Evolutionary conservation across 2,797 vertebrate species (phyloP).

Genomic region (Poecilia picta): DNA sequence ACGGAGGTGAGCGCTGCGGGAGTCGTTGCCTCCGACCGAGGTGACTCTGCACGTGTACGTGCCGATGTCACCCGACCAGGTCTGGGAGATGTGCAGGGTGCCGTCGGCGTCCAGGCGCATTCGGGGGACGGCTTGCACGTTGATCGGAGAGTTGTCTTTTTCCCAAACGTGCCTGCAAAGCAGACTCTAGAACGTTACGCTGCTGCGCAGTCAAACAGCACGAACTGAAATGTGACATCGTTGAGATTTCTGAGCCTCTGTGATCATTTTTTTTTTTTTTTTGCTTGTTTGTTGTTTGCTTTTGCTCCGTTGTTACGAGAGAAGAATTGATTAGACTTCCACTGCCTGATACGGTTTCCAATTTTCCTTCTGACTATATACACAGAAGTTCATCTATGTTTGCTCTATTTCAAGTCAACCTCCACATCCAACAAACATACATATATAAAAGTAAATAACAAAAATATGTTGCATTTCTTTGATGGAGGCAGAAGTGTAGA

Average conservation of each 20-base stretch:
- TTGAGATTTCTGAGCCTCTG: not conserved
- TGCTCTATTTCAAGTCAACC: not conserved
- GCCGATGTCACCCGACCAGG: constrained; percentile 97
- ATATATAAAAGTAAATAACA: not conserved
- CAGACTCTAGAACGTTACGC: not conserved
- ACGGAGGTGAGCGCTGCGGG: constrained; percentile 89
- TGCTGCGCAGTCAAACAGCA: not conserved
- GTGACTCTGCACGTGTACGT: constrained; percentile 94
- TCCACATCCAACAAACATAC: not conserved
- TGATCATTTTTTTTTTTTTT: not conserved
- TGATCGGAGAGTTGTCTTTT: constrained; percentile 85
- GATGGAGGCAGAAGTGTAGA: not conserved
- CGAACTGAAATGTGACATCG: not conserved
- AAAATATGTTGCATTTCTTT: not conserved
- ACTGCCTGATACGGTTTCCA: not conserved
- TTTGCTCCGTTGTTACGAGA: not conserved
- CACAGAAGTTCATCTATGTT: not conserved
- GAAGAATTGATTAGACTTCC: not conserved
- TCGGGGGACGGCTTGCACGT: constrained; percentile 82
- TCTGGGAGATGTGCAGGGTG: constrained; percentile 94
- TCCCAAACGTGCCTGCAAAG: constrained; percentile 90
- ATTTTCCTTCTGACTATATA: not conserved
- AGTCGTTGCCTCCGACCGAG: constrained; percentile 93
- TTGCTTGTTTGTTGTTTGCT: not conserved
- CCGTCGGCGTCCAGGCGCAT: constrained; percentile 86